These are phyloP conservation scores for Drosophila villosipedis DNA, from an alignment of 2,888 invertebrate species.

Conservation along the genomic window DNA sequence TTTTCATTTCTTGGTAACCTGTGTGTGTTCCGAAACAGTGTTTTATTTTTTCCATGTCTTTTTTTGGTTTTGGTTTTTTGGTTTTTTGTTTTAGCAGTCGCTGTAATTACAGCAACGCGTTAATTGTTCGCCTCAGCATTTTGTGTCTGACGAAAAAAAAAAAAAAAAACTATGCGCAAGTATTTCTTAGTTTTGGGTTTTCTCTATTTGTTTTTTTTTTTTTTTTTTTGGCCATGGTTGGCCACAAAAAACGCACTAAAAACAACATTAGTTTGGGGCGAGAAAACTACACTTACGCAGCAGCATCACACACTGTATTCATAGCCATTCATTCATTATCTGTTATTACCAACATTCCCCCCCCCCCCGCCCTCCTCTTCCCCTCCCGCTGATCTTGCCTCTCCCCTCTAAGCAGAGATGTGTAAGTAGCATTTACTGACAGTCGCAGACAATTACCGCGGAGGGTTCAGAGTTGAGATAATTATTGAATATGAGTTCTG, in stretches of 20 bases:
- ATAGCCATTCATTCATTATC: slow-evolving; percentile 63
- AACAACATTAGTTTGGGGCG: slow-evolving; percentile 63
- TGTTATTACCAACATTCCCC: slow-evolving; percentile 50
- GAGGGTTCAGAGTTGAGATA: slow-evolving; percentile 13
- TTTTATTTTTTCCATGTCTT: slow-evolving; percentile 21
- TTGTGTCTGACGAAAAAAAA: slow-evolving; percentile 12
- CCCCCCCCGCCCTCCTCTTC: no score
- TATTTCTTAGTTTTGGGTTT: slow-evolving; percentile 33
- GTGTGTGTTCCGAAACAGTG: slow-evolving; percentile 48
- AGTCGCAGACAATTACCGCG: slow-evolving; percentile 55
- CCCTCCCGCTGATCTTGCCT: not conserved
- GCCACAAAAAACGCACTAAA: slow-evolving; percentile 27
- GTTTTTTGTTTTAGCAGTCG: slow-evolving; percentile 61
- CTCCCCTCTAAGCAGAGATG: not conserved
- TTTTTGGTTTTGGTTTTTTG: slow-evolving; percentile 21
- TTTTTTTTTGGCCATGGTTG: slow-evolving; percentile 44
- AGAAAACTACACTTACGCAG: slow-evolving; percentile 80
- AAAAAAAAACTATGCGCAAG: slow-evolving; percentile 5
- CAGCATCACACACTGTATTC: slow-evolving; percentile 25
- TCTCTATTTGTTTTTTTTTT: slow-evolving; percentile 66
- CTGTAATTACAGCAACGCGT: slow-evolving; percentile 79
- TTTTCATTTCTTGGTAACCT: slow-evolving; percentile 35
- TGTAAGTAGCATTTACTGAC: slow-evolving; percentile 29
- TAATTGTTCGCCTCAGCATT: slow-evolving; percentile 70
- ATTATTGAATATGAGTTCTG: slow-evolving; percentile 28